Percentiles rank a stretch among this genome's conserved stretches.
These are phyloP conservation scores for Drosophila parabipectinata DNA, from an alignment of 1,140 invertebrate genomes.

Conservation along the genomic window DNA sequence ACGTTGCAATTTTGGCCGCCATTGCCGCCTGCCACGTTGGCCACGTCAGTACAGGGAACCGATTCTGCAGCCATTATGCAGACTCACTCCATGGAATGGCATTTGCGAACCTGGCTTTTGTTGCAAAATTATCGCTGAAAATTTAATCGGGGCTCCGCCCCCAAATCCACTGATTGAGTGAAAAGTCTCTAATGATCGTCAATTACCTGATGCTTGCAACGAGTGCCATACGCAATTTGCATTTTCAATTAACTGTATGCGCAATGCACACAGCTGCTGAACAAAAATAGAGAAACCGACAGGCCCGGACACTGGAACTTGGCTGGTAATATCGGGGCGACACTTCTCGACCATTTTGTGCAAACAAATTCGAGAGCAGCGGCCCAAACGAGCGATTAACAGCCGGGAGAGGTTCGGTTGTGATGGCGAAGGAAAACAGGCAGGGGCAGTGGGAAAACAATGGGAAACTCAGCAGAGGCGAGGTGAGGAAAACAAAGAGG, in stretches of 20 bases:
- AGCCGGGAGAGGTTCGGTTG: not conserved
- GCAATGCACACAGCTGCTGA: slow-evolving; percentile 3
- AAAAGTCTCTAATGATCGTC: slow-evolving; percentile 59
- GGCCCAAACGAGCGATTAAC: slow-evolving; percentile 60
- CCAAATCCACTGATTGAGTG: slow-evolving; percentile 48
- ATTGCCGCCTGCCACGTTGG: slow-evolving; percentile 26
- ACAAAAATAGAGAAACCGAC: slow-evolving; percentile 13
- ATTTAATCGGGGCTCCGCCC: slow-evolving; percentile 46
- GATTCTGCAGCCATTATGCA: slow-evolving; percentile 45
- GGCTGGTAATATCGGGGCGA: slow-evolving; percentile 38
- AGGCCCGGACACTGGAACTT: not conserved
- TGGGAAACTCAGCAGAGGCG: slow-evolving; percentile 9
- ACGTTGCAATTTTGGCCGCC: slow-evolving; percentile 50
- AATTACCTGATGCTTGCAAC: slow-evolving; percentile 40
- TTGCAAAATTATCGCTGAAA: slow-evolving; percentile 43
- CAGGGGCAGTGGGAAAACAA: slow-evolving; percentile 10
- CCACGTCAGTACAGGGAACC: slow-evolving; percentile 10
- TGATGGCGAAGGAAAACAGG: slow-evolving; percentile 14
- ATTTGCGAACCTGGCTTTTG: slow-evolving; percentile 31
- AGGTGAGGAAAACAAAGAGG: not conserved
- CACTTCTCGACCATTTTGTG: slow-evolving; percentile 59
- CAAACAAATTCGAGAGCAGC: slow-evolving; percentile 61
- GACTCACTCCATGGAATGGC: slow-evolving; percentile 46
- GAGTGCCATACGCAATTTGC: slow-evolving; percentile 57
- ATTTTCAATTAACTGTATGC: slow-evolving; percentile 74